Base-by-base conservation (phyloP, 2,113 vertebrate species). In the Hucho hucho region DNA sequence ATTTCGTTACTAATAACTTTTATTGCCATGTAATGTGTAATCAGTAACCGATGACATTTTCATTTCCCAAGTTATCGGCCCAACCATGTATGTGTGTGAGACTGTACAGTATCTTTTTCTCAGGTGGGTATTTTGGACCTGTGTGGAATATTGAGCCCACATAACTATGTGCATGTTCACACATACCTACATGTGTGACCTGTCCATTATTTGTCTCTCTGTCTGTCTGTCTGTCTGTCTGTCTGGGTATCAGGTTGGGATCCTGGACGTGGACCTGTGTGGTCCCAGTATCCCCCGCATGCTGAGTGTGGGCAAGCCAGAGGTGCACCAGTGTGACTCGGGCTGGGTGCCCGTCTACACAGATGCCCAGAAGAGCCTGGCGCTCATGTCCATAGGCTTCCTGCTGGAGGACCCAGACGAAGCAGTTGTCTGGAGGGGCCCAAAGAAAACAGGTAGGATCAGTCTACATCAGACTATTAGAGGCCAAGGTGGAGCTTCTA, bases 381-480 rank as follows among this genome's bases (percentile, higher is more conserved):
- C 96, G 0, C 91, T 99, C 49, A 98, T 99, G 97, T 99, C 97
- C 11, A 96, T 99, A 0, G 96, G 95, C 26, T 99, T 99, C 88
- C 91, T 99, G 76, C 88, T 99, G 81, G 96, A 98, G 79, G 90
- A 92, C 61, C 95, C 95, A 0, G 95, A 98, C 0, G 96, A 99
- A 3, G 97, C 97, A 0, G 94, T 99, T 81, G 93, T 99, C 29
- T 99, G 98, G 98, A 95, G 97, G 83, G 97, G 98, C 13, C 98
- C 97, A 73, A 99, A 97, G 88, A 99, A 99, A 85, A 96, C 93
- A 0, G 98, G 97, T 98, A 83, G 29, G 68, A 25, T 43, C 16
- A 58, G 56, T 22, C 37, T 29, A 16, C 4, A 4, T 20, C 1
- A 1, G 49, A 3, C 49, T 43, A 43, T 43, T 43, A 12, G 37